Percentiles rank a stretch among this genome's conserved stretches.
Evolutionary conservation across 2,888 invertebrate genomes (phyloP).

Genomic region (Platycheirus albimanus): DNA sequence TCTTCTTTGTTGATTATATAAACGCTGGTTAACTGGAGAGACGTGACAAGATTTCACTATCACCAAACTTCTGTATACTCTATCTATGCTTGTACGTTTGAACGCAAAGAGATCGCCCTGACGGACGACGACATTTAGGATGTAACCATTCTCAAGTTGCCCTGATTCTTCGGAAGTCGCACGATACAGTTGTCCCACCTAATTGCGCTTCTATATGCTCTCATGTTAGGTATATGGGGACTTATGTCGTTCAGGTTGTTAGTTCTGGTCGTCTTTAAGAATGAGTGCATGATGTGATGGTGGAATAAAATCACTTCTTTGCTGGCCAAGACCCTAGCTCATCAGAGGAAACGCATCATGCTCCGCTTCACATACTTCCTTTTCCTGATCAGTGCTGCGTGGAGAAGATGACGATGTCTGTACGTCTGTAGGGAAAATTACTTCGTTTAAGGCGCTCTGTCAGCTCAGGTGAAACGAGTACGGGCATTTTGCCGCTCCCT

Average conservation of each 20-base stretch:
- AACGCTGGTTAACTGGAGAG: constrained; percentile 61
- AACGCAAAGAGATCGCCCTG: constrained; percentile 26
- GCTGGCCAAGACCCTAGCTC: constrained; percentile 43
- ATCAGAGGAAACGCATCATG: constrained; percentile 75
- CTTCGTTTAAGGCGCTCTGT: constrained; percentile 66
- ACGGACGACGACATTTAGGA: constrained; percentile 61
- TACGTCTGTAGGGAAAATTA: constrained; percentile 67
- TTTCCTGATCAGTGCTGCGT: constrained; percentile 76
- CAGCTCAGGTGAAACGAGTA: constrained; percentile 73
- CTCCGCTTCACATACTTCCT: constrained; percentile 76
- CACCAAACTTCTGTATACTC: constrained; percentile 23
- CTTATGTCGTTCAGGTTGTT: constrained; percentile 71
- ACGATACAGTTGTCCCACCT: constrained; percentile 64
- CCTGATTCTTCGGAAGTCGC: constrained; percentile 72
- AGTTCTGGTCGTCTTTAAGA: constrained; percentile 39
- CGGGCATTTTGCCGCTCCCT: constrained; percentile 62
- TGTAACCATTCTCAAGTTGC: constrained; percentile 62
- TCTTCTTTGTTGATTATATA: constrained; percentile 64
- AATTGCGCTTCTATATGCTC: constrained; percentile 44
- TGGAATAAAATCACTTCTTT: constrained; percentile 70
- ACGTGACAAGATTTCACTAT: constrained; percentile 72
- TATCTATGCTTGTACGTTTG: constrained; percentile 11
- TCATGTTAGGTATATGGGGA: constrained; percentile 7
- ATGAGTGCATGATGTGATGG: constrained; percentile 57
- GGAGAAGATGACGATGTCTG: constrained; percentile 74